Conservation (phyloP, 2,113 vertebrate genomes). For the Trachemys scripta region DNA sequence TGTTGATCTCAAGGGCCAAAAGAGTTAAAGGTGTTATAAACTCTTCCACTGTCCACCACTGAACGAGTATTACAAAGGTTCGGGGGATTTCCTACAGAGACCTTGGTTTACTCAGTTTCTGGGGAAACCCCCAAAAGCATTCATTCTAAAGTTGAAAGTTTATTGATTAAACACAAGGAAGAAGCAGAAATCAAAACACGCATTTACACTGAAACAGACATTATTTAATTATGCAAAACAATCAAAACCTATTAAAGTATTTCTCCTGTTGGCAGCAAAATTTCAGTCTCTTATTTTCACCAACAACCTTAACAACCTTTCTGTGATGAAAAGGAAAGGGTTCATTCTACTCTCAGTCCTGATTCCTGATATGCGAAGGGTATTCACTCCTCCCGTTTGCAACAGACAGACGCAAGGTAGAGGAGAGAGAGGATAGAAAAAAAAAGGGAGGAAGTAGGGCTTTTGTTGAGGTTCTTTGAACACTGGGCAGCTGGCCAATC, state of each 20-base stretch:
- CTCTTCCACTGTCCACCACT: background rate
- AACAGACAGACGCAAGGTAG: background rate
- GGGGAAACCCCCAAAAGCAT: background rate
- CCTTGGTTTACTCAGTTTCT: background rate
- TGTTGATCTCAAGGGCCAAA: background rate
- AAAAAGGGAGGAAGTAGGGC: background rate
- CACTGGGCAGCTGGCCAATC: background rate
- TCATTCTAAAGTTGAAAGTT: background rate
- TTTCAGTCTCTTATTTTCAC: background rate
- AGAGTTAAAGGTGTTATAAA: background rate
- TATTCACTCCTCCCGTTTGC: background rate
- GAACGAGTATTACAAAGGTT: background rate
- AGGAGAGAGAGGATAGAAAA: background rate
- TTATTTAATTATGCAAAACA: background rate
- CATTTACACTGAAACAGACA: background rate
- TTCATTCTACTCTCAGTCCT: background rate
- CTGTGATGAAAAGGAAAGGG: background rate
- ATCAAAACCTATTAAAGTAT: background rate
- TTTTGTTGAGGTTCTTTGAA: background rate
- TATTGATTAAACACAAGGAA: background rate
- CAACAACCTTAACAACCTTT: background rate
- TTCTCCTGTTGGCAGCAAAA: background rate
- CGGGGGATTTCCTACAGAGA: background rate
- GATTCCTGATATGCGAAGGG: background rate
- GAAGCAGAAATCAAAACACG: background rate